Conservation (phyloP, 2,888 invertebrate genomes). For the Athalia circularis region DNA sequence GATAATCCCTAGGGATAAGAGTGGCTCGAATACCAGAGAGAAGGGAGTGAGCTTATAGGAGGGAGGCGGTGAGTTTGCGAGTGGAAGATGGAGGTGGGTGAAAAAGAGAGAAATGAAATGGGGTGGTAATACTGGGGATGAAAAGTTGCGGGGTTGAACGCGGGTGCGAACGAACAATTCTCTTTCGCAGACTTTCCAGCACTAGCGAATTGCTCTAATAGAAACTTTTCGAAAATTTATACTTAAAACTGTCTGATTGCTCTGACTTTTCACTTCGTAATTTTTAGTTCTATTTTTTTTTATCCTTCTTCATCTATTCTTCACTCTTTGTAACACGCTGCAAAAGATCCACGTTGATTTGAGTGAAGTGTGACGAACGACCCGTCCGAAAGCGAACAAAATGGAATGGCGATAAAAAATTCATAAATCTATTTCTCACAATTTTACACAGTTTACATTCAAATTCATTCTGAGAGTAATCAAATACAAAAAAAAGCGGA, state of each 20-base stretch:
- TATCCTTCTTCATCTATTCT: too few relatives aligned
- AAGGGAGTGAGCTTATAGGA: neutral
- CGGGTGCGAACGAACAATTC: slow-evolving; percentile 41
- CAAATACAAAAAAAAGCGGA: too few relatives aligned
- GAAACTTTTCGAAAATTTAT: slow-evolving; percentile 48
- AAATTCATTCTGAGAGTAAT: too few relatives aligned
- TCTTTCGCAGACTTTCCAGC: slow-evolving; percentile 20
- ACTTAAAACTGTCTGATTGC: slow-evolving; percentile 32
- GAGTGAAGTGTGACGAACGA: too few relatives aligned
- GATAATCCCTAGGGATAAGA: slow-evolving; percentile 57
- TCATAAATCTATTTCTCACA: too few relatives aligned
- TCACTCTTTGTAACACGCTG: too few relatives aligned
- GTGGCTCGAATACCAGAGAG: slow-evolving; percentile 47
- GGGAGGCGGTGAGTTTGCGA: neutral
- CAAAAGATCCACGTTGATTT: too few relatives aligned
- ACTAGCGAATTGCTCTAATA: slow-evolving; percentile 58
- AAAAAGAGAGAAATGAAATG: slow-evolving; percentile 53
- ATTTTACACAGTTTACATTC: too few relatives aligned
- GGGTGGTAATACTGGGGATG: slow-evolving; percentile 42
- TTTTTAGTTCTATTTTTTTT: too few relatives aligned
- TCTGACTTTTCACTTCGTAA: neutral
- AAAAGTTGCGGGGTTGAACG: too few relatives aligned
- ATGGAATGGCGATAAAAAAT: too few relatives aligned
- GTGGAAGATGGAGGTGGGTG: slow-evolving; percentile 50
- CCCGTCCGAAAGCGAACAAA: too few relatives aligned